Evolutionary conservation across 2,888 invertebrate genomes (phyloP).

Genomic region (Lampropteryx suffumata): DNA sequence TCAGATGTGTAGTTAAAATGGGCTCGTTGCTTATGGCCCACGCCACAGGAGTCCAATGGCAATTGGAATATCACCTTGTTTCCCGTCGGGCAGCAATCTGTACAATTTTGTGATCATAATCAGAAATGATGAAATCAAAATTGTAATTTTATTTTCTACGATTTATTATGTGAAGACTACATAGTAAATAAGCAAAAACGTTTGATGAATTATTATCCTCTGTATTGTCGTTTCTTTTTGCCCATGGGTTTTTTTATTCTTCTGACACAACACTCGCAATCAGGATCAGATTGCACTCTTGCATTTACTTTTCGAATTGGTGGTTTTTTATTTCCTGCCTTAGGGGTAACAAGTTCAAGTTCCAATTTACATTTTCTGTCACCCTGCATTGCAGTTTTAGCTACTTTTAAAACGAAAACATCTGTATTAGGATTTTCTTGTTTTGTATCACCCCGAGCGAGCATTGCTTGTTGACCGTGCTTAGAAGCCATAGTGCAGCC

Average conservation of each 20-base stretch:
- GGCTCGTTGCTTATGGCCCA: constrained; percentile 68
- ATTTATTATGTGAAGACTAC: constrained; percentile 8
- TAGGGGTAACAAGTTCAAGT: constrained; percentile 86
- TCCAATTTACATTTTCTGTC: constrained; percentile 85
- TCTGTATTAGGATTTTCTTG: constrained; percentile 79
- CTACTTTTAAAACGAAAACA: constrained; percentile 85
- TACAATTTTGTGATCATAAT: constrained; percentile 56
- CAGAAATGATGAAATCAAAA: constrained; percentile 33
- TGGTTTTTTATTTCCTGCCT: constrained; percentile 80
- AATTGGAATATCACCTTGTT: constrained; percentile 77
- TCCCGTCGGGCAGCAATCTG: constrained; percentile 79
- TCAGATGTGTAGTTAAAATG: constrained; percentile 71
- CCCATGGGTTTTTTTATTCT: constrained; percentile 48
- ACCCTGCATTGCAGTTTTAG: constrained; percentile 85
- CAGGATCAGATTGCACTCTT: constrained; percentile 63
- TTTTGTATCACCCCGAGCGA: constrained; percentile 61
- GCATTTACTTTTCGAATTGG: constrained; percentile 66
- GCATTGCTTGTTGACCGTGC: constrained; percentile 57
- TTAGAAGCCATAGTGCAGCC: constrained; percentile 62
- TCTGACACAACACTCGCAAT: constrained; percentile 61
- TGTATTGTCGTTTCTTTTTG: constrained; percentile 40
- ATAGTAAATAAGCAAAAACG: constrained; percentile 3
- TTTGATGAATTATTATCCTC: constrained; percentile 4
- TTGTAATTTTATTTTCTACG: constrained; percentile 7
- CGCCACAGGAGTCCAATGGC: constrained; percentile 65